Evolutionary conservation across 2,797 vertebrate genomes (phyloP), one percentile per base, ranked within the genome.

Genomic region (Myripristis murdjan): DNA sequence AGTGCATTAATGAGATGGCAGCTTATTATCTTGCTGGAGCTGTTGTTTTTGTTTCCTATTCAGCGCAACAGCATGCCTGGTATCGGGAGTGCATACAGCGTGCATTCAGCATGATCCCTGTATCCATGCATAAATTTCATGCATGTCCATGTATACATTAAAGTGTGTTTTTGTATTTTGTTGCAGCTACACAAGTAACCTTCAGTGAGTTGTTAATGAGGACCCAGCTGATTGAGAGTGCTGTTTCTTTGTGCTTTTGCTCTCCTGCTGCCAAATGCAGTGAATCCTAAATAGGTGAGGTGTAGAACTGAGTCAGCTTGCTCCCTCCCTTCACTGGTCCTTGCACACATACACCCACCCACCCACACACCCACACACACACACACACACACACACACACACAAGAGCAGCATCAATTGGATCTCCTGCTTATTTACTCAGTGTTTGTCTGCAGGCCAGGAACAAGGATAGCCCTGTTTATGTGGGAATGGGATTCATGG

Each of bases 361-460:
- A 54, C 15, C 51, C 51, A 48, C 35, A 41, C 31, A 52, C 9
- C 41, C 28, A 69, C 44, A 51, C 64, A 63, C 28, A 63, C 6
- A 31, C 69, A 39, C 7, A n/a, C n/a, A n/a, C n/a, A n/a, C n/a
- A n/a, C n/a, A n/a, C n/a, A n/a, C n/a, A n/a, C n/a, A n/a, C n/a
- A n/a, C n/a, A n/a, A n/a, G 35, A 74, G 82, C 33, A 83, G 46
- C 72, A 81, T 82, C 74, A 70, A 14, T 85, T 77, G 73, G 75
- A 79, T 87, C 37, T 58, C 57, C 3, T 6, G 68, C 72, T 88
- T 91, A 86, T 91, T 90, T 88, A 73, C 70, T 77, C 73, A 56
- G 65, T 79, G 64, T 85, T 82, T 82, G 79, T 87, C 86, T 88
- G 61, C 62, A 70, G 85, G 84, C 79, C 65, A 51, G 23, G 28